Base-by-base conservation (phyloP, 2,888 invertebrate species). In the Erebia ligea region DNA sequence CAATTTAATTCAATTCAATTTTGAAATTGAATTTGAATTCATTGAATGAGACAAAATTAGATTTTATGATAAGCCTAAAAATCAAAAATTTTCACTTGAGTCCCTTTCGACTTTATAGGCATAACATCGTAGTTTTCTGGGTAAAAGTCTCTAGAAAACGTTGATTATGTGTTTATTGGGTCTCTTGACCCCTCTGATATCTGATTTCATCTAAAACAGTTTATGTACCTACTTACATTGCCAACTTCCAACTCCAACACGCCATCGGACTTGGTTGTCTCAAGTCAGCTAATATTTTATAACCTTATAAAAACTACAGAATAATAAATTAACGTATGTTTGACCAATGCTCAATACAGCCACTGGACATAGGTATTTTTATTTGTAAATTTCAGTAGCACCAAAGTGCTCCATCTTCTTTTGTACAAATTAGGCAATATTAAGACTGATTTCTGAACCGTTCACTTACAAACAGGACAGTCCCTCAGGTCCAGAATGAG, bases 141-240 rank as follows among this genome's bases (percentile, higher is more conserved):
- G 57, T n/a, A 58, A 45, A 25, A n/a, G 50, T 34, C 11, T 67
- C 67, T 79, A 61, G 61, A 61, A 45, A 61, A 62, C 45, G 42
- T 62, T 88, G 87, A 89, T 86, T 82, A 84, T 82, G 86, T 64
- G 90, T 89, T 89, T 88, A 89, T 85, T 81, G 84, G 81, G 75
- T 78, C 79, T 82, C 82, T 76, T 80, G 76, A 75, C 75, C 77
- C 79, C 77, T 76, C 54, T 77, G 79, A 81, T 85, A 86, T 87
- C 86, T 82, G 86, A 88, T 85, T 84, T 68, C 45, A 59, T 61
- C 70, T 68, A 45, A n/a, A 45, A 21, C 19, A 62, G 19, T 17
- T 2, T 19, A 34, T 34, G 34, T 34, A 34, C 1, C 15, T 5
- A 42, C 45, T 21, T 45, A 62, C 42, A 45, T 34, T 15, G 61